Base-by-base conservation (phyloP, 1,140 invertebrate genomes). In the Brachionus rubens region DNA sequence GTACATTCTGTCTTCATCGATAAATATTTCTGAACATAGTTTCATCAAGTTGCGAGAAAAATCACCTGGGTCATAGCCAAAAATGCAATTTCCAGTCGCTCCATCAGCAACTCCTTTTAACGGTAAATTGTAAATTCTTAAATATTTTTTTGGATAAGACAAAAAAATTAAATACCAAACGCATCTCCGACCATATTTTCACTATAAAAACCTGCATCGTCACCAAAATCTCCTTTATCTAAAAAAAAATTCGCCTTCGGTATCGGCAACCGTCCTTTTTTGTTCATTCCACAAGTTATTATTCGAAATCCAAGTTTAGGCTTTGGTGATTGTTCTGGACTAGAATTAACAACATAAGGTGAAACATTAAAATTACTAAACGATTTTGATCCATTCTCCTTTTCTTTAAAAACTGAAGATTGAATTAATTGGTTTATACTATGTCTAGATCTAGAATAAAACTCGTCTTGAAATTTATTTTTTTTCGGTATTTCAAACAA, bases 21-120 rank as follows among this genome's bases (percentile, higher is more conserved):
- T 93, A 79, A 97, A 87, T 78, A 93, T 89, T 21, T 72, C 24
- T 85, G 96, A 92, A 84, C 95, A 97, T 30, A 92, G 92, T 81
- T 88, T 88, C 94, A 98, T 97, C 77, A 98, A 85, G 81, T 91
- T 91, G 77, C 89, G 89, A n/a, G 94, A 94, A 86, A 98, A 98
- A 81, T 92, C 90, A 41, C 94, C 94, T 2, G 95, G 95, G 87
- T 98, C 94, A 76, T 98, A 92, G 14, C 94, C 95, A 85, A 97
- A 96, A 77, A 91, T 91, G 80, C 93, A 88, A 94, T 95, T 98
- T 56, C 95, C 95, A 75, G 94, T 94, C 65, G 98, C 95, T 76
- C 95, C 95, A 86, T 98, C 96, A 68, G 96, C 95, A 78, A 98
- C 93, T 81, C 94, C 94, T 96, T 21, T 59, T 26, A 16, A 36